These are phyloP conservation scores for Orbicella faveolata DNA, from an alignment of 64 coral and sea anemone species.

Conservation along the genomic window DNA sequence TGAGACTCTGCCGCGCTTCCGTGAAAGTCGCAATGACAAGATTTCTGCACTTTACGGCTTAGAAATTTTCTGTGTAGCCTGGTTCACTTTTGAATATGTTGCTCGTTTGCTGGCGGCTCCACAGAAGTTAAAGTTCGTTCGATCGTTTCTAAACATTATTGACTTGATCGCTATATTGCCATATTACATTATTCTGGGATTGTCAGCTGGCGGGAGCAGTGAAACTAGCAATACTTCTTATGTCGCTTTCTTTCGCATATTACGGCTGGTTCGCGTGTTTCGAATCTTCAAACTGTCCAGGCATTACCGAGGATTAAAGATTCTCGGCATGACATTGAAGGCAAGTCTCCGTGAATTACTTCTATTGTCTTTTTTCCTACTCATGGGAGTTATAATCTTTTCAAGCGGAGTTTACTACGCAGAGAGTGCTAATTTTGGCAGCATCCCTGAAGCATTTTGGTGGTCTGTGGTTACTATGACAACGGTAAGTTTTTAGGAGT, in stretches of 20 bases:
- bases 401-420: slow-evolving; percentile 86
- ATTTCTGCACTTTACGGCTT: slow-evolving; percentile 44
- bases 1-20: slow-evolving; percentile 72
- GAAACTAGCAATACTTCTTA: slow-evolving; percentile 31
- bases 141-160: slow-evolving; percentile 59
- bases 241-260: slow-evolving; percentile 77
- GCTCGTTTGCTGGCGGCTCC: slow-evolving; percentile 54
- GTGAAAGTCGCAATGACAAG: slow-evolving; percentile 45
- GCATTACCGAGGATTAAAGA: slow-evolving; percentile 89
- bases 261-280: slow-evolving; percentile 86
- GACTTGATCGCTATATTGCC: slow-evolving; percentile 60
- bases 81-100: slow-evolving; percentile 66
- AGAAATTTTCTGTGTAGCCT: slow-evolving; percentile 63
- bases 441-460: slow-evolving; percentile 96
- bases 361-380: slow-evolving; percentile 66
- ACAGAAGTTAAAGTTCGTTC: slow-evolving; percentile 50
- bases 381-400: slow-evolving; percentile 87
- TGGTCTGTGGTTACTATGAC: slow-evolving; percentile 96
- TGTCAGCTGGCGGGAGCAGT: neutral
- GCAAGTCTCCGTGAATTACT: slow-evolving; percentile 84
- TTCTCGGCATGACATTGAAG: slow-evolving; percentile 69
- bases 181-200: slow-evolving; percentile 63
- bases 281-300: slow-evolving; percentile 91
- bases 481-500: slow-evolving; percentile 39
- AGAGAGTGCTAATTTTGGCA: slow-evolving; percentile 78